Evolutionary conservation across 2,888 invertebrate genomes (phyloP).

Genomic region (Trachelus iudaicus): DNA sequence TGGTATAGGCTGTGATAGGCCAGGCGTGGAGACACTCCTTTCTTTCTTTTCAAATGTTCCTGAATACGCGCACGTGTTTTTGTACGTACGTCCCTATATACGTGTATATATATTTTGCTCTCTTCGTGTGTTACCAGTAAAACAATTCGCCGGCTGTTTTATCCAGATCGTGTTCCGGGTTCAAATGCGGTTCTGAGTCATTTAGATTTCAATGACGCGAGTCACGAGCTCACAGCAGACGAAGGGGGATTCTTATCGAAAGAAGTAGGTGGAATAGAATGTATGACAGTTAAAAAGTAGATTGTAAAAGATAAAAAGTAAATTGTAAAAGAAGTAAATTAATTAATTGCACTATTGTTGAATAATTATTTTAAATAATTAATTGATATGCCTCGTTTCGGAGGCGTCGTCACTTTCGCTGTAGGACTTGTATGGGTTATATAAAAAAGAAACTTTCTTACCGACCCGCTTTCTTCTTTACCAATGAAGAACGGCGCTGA

Average conservation of each 20-base stretch:
- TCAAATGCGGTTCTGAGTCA: background rate
- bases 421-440: background rate
- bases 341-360: too few relatives aligned
- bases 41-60: background rate
- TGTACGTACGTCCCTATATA: background rate
- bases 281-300: background rate
- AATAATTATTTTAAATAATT: too few relatives aligned
- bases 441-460: background rate
- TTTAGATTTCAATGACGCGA: background rate
- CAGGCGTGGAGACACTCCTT: slow-evolving; percentile 2
- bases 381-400: background rate
- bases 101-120: background rate
- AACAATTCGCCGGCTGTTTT: background rate
- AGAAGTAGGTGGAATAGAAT: background rate
- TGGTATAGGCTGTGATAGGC: background rate
- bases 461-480: background rate
- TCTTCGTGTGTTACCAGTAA: background rate
- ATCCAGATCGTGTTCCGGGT: background rate
- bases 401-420: background rate
- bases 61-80: background rate
- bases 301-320: too few relatives aligned
- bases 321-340: too few relatives aligned
- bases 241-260: background rate
- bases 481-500: background rate
- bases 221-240: background rate